These are phyloP conservation scores for Perca schrenkii DNA, from an alignment of 2,113 vertebrate species.

Conservation along the genomic window DNA sequence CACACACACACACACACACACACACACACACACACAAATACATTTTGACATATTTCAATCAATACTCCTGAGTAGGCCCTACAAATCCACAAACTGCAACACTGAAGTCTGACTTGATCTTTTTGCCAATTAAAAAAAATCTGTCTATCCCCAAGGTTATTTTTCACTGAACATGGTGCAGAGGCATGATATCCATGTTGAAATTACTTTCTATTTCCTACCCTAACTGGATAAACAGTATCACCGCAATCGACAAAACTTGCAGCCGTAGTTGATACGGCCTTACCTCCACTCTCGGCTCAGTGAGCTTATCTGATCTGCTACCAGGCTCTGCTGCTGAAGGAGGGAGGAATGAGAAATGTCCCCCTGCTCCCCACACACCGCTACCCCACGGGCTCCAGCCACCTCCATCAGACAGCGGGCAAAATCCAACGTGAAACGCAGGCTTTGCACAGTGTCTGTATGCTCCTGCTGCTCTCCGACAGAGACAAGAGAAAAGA, in stretches of 20 bases:
- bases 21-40: conserved; percentile 7
- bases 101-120: neutral
- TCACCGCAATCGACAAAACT: neutral
- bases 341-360: conserved; percentile 74
- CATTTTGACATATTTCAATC: neutral
- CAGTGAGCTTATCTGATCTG: conserved; percentile 96
- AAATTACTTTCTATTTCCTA: neutral
- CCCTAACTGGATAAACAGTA: neutral
- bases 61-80: neutral
- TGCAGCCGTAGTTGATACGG: neutral
- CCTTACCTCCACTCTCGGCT: conserved; percentile 96
- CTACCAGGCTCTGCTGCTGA: conserved; percentile 93
- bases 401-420: conserved; percentile 94
- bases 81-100: neutral
- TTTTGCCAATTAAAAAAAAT: neutral
- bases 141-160: neutral
- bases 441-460: conserved; percentile 90
- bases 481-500: neutral
- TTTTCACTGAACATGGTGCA: neutral
- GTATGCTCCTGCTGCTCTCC: conserved; percentile 94
- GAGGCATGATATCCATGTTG: neutral
- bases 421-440: conserved; percentile 92
- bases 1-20: no score
- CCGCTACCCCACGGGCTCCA: conserved; percentile 79
- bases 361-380: conserved; percentile 53